Percentiles rank a stretch among this genome's conserved stretches.
phyloP scores from a whole-genome alignment of 2,113 vertebrate species.

The Aleadryas rufinucha region DNA sequence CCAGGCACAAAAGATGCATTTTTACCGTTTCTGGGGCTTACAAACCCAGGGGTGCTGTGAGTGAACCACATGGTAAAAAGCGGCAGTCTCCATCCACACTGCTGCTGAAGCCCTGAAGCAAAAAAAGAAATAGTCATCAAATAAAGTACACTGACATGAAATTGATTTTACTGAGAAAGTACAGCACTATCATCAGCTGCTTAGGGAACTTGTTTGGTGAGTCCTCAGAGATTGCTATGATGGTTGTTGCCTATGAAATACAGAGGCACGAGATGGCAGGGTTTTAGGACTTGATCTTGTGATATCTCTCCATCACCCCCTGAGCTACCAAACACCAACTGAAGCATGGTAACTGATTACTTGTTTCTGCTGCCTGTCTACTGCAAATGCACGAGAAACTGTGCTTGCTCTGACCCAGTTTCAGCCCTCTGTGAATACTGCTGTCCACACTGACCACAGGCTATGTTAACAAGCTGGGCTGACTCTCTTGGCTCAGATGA shows the following conservation, averaged over 20 bases:
- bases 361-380: background rate
- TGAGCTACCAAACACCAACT: background rate
- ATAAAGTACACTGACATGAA: background rate
- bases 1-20: background rate
- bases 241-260: background rate
- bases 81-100: background rate
- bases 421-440: background rate
- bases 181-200: background rate
- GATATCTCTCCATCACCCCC: background rate
- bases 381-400: background rate
- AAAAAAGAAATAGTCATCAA: background rate
- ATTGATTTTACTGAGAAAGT: background rate
- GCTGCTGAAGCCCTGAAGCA: background rate
- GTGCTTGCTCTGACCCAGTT: fast-evolving
- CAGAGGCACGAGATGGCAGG: fast-evolving
- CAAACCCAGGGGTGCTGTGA: background rate
- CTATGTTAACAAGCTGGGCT: fast-evolving
- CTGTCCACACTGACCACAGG: background rate
- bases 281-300: background rate
- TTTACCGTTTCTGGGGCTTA: background rate
- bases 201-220: background rate
- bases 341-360: background rate
- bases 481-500: background rate
- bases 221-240: fast-evolving
- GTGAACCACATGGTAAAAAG: fast-evolving